phyloP scores from a whole-genome alignment of 2,113 vertebrate genomes.

The Grammomys surdaster region DNA sequence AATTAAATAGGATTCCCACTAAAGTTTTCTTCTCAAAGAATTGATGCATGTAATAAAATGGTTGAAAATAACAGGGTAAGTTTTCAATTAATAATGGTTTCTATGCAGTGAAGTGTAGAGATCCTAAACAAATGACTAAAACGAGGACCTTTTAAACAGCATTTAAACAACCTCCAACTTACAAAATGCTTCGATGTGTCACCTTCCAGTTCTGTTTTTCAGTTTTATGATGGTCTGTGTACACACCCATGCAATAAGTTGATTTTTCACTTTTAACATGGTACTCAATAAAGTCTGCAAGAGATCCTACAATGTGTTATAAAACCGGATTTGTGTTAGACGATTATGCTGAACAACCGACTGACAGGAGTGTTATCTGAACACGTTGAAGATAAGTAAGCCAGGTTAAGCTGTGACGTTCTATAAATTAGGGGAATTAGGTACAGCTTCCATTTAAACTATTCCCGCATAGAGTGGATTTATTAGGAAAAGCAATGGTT shows the following conservation, averaged over 20 bases:
- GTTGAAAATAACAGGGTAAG: conserved; percentile 22
- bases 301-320: not conserved
- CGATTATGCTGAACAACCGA: not conserved
- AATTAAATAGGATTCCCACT: not conserved
- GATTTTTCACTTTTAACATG: not conserved
- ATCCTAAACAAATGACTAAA: conserved; percentile 15
- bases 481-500: not conserved
- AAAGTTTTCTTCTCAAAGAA: not conserved
- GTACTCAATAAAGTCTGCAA: not conserved
- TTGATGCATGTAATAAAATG: not conserved
- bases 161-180: not conserved
- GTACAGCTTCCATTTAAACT: not conserved
- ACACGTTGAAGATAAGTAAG: not conserved
- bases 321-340: not conserved
- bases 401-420: not conserved
- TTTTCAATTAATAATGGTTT: not conserved
- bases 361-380: not conserved
- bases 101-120: not conserved
- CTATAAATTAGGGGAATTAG: not conserved
- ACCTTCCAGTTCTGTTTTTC: not conserved
- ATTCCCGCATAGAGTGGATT: not conserved
- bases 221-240: not conserved
- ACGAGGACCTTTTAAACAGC: not conserved
- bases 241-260: too few species aligned
- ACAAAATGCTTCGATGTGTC: not conserved